Percentiles rank a stretch among this genome's conserved stretches.
Conservation (phyloP, 2,797 vertebrate species). For the Danio kyathit region DNA sequence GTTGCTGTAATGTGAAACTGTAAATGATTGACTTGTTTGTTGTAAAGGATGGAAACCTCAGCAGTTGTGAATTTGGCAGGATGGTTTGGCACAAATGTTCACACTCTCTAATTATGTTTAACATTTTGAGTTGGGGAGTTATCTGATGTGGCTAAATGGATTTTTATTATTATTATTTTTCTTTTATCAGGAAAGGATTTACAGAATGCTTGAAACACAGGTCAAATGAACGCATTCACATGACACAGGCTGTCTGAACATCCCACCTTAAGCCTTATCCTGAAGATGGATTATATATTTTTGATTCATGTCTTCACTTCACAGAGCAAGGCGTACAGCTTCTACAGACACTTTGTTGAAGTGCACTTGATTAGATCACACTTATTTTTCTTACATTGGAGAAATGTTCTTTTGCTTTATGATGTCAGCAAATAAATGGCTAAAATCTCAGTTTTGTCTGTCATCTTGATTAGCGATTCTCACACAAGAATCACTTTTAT, state of each 20-base stretch:
- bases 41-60: conserved; percentile 46
- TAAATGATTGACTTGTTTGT: conserved; percentile 41
- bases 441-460: conserved; percentile 62
- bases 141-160: background rate
- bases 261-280: conserved; percentile 83
- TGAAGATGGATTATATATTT: conserved; percentile 70
- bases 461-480: background rate
- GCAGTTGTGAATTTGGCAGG: conserved; percentile 25
- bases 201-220: conserved; percentile 12
- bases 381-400: conserved; percentile 79
- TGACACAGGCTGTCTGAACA: conserved; percentile 65
- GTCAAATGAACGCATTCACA: conserved; percentile 34
- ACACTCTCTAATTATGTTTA: conserved; percentile 67
- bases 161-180: conserved; percentile 16
- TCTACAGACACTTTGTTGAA: conserved; percentile 75
- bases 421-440: conserved; percentile 83
- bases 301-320: conserved; percentile 75
- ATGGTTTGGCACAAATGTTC: conserved; percentile 73
- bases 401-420: conserved; percentile 75
- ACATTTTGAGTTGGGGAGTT: conserved; percentile 30
- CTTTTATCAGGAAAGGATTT: conserved; percentile 6
- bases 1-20: conserved; percentile 44
- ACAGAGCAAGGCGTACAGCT: conserved; percentile 65
- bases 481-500: background rate
- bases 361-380: conserved; percentile 83